A percentile compares a stretch with the other conserved stretches of the same genome.
Conservation (phyloP, 2,797 vertebrate genomes). For the Rachycentron canadum region DNA sequence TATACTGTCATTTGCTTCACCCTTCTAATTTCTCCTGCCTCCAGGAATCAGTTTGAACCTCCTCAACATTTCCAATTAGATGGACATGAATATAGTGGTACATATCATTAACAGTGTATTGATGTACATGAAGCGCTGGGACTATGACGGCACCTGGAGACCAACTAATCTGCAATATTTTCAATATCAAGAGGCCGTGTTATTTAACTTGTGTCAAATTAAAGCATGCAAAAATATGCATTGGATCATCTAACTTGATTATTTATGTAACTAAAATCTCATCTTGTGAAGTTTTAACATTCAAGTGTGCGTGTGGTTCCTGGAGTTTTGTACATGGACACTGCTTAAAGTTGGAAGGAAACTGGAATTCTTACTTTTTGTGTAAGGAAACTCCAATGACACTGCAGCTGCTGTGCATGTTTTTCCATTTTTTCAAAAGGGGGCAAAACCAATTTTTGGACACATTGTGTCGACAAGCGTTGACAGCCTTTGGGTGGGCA, state of each 20-base stretch:
- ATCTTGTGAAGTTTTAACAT: too few relatives aligned
- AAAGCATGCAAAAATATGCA: constrained; percentile 71
- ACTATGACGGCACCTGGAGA: constrained; percentile 57
- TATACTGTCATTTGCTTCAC: constrained; percentile 68
- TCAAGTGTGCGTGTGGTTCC: not conserved
- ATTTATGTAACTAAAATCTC: constrained; percentile 36
- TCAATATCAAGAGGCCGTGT: constrained; percentile 48
- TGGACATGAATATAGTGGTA: constrained; percentile 73
- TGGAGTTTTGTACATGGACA: not conserved
- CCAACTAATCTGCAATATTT: constrained; percentile 38
- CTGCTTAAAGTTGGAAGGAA: not conserved
- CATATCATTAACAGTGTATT: constrained; percentile 74
- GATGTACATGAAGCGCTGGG: constrained; percentile 68
- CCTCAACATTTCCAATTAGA: constrained; percentile 81
- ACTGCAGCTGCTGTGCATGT: not conserved
- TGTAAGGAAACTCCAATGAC: too few relatives aligned
- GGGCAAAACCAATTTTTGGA: not conserved
- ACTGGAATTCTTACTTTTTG: not conserved
- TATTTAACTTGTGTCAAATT: constrained; percentile 47
- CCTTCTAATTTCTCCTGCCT: constrained; percentile 71
- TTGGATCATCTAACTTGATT: constrained; percentile 50
- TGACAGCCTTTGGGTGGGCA: not conserved
- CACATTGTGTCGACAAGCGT: not conserved
- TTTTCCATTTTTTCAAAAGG: not conserved
- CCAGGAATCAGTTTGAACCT: constrained; percentile 69